Evolutionary conservation across 2,888 invertebrate species (phyloP), one percentile per base, ranked within the genome.

Genomic region (Corythucha ciliata): DNA sequence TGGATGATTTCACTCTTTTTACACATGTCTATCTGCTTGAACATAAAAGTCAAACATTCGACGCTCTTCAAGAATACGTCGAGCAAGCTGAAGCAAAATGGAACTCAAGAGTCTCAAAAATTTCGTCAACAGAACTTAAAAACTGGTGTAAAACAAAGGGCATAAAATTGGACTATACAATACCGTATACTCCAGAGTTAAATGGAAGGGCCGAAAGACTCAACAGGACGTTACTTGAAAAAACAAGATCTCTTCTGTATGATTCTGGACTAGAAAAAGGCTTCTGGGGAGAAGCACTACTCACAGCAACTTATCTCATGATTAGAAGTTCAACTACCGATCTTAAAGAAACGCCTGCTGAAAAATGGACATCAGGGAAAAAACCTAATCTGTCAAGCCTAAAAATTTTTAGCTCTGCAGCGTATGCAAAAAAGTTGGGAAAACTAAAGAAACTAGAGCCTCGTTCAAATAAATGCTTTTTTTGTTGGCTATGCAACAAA

Each of bases 401-500:
- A 7, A 18, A 33, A 20, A 40, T 48, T 16, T 48, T 48, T 29
- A 41, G 48, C 6, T 20, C 29, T 3, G 20, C 10, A 16, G 27
- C 21, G 4, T 48, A 48, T 26, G 24, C 48, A 6, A 48, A 41
- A 29, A 24, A 29, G 10, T 34, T 32, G 1, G 24, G 24, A 25
- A 27, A 42, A 12, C n/a, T 21, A 4, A 42, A n/a, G 20, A 49
- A 49, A 42, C 33, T 49, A 10, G 49, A 49, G 24, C 40, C 41
- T 14, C 36, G 36, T 7, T 36, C 44, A 2, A 6, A 8, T 3
- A 27, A 44, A 29, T 48, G 26, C 14, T 18, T 49, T 2, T n/a
- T 49, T 49, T 21, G 37, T 53, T 21, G 53, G 48, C 2, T 49
- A 49, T 26, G n/a, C 42, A 3, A n/a, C 29, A 14, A 53, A 50